Evolutionary conservation across 2,888 invertebrate species (phyloP).

Genomic region (Drosophila vallismaia): DNA sequence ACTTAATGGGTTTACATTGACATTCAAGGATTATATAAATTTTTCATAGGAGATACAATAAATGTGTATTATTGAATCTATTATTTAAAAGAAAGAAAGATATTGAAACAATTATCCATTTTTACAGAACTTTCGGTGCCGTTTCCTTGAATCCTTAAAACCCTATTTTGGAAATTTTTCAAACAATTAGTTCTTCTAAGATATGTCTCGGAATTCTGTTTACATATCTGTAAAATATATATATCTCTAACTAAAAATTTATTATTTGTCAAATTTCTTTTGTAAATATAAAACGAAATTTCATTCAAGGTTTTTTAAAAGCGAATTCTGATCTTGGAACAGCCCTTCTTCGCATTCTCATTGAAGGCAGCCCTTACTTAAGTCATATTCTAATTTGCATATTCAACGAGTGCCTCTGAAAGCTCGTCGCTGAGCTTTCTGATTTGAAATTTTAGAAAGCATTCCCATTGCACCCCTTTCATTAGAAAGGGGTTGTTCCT

Average conservation of each 20-base stretch:
- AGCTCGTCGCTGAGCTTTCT: slow-evolving; percentile 70
- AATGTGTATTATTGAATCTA: no score
- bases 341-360: background rate
- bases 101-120: no score
- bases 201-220: no score
- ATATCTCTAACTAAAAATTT: no score
- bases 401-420: slow-evolving; percentile 46
- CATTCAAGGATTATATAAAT: background rate
- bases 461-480: slow-evolving; percentile 33
- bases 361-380: background rate
- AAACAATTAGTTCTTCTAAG: no score
- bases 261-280: no score
- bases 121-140: no score
- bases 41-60: no score
- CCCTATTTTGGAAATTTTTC: no score
- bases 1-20: background rate
- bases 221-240: no score
- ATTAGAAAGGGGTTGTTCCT: slow-evolving; percentile 33
- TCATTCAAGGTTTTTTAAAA: background rate
- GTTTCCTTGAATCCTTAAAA: no score
- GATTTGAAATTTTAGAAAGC: slow-evolving; percentile 75
- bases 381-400: slow-evolving; percentile 31
- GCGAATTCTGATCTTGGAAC: slow-evolving; percentile 16
- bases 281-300: background rate
- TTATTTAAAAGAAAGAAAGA: no score